A percentile compares a stretch with the other conserved stretches of the same genome.
phyloP scores from a whole-genome alignment of 2,797 vertebrate species.

The Coreius guichenoti region DNA sequence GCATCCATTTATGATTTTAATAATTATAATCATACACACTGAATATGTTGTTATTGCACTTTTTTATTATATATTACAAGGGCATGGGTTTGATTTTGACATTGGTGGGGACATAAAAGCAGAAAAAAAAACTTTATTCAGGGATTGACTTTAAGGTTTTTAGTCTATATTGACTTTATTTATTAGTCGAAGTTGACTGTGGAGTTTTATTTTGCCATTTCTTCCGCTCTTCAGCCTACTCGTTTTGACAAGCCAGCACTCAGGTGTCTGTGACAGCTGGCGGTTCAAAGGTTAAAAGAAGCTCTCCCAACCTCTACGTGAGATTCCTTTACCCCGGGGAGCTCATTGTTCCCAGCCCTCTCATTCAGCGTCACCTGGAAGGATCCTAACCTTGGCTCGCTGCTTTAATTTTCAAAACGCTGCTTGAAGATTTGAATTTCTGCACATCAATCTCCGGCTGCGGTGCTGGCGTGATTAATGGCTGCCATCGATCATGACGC shows the following conservation, averaged over 20 bases:
- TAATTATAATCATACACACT: background rate
- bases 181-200: background rate
- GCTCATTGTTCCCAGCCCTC: slow-evolving; percentile 46
- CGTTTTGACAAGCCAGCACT: slow-evolving; percentile 25
- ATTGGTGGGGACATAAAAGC: no score
- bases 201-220: background rate
- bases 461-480: slow-evolving; percentile 80
- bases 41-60: background rate
- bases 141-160: no score
- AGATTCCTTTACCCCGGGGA: slow-evolving; percentile 35
- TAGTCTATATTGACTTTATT: background rate
- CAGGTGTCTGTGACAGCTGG: slow-evolving; percentile 45
- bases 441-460: slow-evolving; percentile 78
- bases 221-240: background rate
- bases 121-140: no score
- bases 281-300: slow-evolving; percentile 45
- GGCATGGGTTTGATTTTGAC: no score
- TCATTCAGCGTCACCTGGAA: slow-evolving; percentile 53
- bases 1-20: background rate
- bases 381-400: slow-evolving; percentile 74
- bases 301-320: slow-evolving; percentile 30
- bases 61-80: background rate
- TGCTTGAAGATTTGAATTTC: slow-evolving; percentile 82
- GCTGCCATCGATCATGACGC: slow-evolving; percentile 79
- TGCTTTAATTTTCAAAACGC: slow-evolving; percentile 82